Percentiles rank a stretch among this genome's conserved stretches.
These are phyloP conservation scores for Barnardius zonarius DNA, from an alignment of 2,113 vertebrate species.

Conservation along the genomic window DNA sequence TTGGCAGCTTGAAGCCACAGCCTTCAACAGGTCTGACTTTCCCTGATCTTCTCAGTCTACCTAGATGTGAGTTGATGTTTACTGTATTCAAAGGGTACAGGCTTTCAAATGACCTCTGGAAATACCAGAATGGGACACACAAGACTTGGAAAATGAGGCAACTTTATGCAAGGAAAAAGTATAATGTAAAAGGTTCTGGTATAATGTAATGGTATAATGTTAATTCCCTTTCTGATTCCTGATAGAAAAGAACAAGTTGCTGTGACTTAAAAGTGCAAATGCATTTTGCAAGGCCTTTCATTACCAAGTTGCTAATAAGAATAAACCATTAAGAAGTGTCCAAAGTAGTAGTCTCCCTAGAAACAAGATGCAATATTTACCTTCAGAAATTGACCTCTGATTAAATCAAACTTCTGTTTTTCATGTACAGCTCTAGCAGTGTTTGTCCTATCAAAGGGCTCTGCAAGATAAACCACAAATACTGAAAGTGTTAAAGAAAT, in stretches of 20 bases:
- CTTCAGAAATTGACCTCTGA: constrained; percentile 79
- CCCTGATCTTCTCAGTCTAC: neutral
- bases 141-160: neutral
- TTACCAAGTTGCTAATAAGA: constrained; percentile 9
- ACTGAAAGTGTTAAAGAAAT: neutral
- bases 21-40: neutral
- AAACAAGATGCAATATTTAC: neutral
- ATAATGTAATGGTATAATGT: neutral
- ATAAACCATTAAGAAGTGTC: constrained; percentile 11
- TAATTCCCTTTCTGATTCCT: neutral
- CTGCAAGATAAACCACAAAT: constrained; percentile 71
- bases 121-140: neutral
- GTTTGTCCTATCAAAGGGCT: constrained; percentile 94
- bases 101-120: neutral
- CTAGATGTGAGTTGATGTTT: neutral
- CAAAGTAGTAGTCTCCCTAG: neutral
- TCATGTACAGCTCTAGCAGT: constrained; percentile 95
- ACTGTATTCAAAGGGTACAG: neutral
- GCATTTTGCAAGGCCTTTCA: constrained; percentile 25
- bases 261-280: constrained; percentile 33
- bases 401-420: constrained; percentile 87
- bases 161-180: neutral
- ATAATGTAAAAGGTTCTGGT: neutral
- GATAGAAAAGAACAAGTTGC: neutral
- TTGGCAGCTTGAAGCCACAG: constrained; percentile 10